phyloP scores from a whole-genome alignment of 2,888 invertebrate genomes.

The Polyommatus icarus region DNA sequence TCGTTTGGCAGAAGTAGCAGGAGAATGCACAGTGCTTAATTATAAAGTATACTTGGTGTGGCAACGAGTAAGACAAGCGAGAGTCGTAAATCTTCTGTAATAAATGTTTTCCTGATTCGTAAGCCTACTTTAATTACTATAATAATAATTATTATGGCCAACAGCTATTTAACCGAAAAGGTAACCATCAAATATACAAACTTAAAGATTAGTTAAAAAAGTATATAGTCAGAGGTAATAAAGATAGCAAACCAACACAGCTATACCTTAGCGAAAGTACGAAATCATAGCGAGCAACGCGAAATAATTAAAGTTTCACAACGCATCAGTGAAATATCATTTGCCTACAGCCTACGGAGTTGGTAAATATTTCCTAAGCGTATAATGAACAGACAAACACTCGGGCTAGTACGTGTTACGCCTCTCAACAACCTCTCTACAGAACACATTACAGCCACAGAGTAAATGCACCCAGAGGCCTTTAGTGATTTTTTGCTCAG shows the following conservation, averaged over 20 bases:
- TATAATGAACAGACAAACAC: slow-evolving; percentile 20
- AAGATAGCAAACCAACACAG: not conserved
- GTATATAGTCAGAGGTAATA: not conserved
- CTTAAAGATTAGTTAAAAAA: no score
- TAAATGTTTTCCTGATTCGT: no score
- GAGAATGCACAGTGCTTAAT: no score
- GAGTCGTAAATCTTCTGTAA: no score
- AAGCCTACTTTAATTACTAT: no score
- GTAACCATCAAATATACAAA: no score
- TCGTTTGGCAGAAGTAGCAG: no score
- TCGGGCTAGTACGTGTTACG: slow-evolving; percentile 5
- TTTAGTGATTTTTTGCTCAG: not conserved
- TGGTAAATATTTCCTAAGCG: slow-evolving; percentile 27
- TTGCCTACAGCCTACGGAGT: slow-evolving; percentile 9
- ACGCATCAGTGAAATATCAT: slow-evolving; percentile 13
- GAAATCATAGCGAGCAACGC: not conserved
- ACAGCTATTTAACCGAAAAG: no score
- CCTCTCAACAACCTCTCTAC: slow-evolving; percentile 25
- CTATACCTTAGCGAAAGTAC: not conserved
- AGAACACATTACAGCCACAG: slow-evolving; percentile 13
- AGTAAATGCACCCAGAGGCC: not conserved
- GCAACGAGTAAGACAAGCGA: no score
- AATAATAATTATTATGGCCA: no score
- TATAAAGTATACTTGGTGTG: no score
- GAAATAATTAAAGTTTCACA: slow-evolving; percentile 8